Evolutionary conservation across 2,797 vertebrate species (phyloP), one percentile per base, ranked within the genome.

Genomic region (Alosa sapidissima): DNA sequence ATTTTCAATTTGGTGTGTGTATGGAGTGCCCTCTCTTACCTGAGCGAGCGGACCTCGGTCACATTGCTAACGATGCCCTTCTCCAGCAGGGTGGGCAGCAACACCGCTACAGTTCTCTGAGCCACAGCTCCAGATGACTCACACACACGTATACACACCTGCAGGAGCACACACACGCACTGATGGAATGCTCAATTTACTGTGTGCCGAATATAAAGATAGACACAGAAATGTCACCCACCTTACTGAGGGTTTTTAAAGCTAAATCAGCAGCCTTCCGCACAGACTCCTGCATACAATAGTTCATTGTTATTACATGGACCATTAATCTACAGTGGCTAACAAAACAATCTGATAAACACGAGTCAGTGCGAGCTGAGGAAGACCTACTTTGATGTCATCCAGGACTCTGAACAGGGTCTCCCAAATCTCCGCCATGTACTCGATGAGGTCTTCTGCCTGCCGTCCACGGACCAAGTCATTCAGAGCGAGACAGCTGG

Each of bases 171-270:
- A 47, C 2, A 49, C 51, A 62, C 24, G 11, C 28, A 24, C 98
- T 99, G 85, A 72, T 87, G 47, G 45, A 72, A 8, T 7, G 75
- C 55, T 54, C 14, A n/a, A 24, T 24, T 47, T 47, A 72, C 16
- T 8, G 24, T 45, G 0, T 82, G 19, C 83, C 41, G 72, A 10
- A 16, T 8, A 24, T 14, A 82, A 10, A 7, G 28, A 19, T 5
- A 36, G 16, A 19, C 36, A 45, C 24, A 55, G 47, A 47, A 52
- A 21, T 6, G 0, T 21, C n/a, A 28, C 83, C 93, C 94, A 98
- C 98, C 97, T 99, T 99, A 91, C 98, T 98, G 90, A 99, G 95
- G 6, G 98, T 99, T 95, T 99, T 99, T 88, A 99, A 93, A 45
- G 98, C 94, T 36, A 98, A 90, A 89, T 99, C 98, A 88, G 98